Evolutionary conservation across 2,888 invertebrate genomes (phyloP).

Genomic region (Lasioglossum zephyrum): DNA sequence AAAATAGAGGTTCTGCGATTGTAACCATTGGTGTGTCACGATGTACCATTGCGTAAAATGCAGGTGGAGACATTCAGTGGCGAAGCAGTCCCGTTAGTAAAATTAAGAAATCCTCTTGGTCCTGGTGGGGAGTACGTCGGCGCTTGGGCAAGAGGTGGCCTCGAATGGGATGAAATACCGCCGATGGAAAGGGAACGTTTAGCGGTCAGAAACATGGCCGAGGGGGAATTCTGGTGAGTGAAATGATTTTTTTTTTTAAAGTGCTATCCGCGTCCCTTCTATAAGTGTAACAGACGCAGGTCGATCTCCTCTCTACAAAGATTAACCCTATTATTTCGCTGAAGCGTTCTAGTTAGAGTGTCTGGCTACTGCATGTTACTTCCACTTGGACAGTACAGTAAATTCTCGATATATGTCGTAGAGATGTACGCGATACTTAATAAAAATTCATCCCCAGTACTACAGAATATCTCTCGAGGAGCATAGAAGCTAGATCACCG

Average conservation of each 20-base stretch:
- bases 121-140: slow-evolving; percentile 89
- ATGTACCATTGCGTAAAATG: slow-evolving; percentile 40
- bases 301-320: background rate
- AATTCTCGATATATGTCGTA: background rate
- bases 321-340: background rate
- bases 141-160: slow-evolving; percentile 89
- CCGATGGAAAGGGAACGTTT: slow-evolving; percentile 90
- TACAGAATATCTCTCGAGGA: background rate
- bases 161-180: slow-evolving; percentile 92
- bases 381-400: background rate
- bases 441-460: background rate
- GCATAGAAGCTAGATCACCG: no score
- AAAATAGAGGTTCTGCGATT: background rate
- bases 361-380: background rate
- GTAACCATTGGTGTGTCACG: background rate
- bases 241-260: background rate
- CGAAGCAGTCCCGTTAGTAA: slow-evolving; percentile 90
- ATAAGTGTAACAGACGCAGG: background rate
- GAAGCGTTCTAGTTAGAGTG: background rate
- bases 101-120: slow-evolving; percentile 89
- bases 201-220: slow-evolving; percentile 87
- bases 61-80: slow-evolving; percentile 90
- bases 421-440: background rate
- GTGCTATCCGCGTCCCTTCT: background rate
- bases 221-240: slow-evolving; percentile 90